These are phyloP conservation scores for Cyclargus thomasi DNA, from an alignment of 1,140 invertebrate species.

Conservation along the genomic window DNA sequence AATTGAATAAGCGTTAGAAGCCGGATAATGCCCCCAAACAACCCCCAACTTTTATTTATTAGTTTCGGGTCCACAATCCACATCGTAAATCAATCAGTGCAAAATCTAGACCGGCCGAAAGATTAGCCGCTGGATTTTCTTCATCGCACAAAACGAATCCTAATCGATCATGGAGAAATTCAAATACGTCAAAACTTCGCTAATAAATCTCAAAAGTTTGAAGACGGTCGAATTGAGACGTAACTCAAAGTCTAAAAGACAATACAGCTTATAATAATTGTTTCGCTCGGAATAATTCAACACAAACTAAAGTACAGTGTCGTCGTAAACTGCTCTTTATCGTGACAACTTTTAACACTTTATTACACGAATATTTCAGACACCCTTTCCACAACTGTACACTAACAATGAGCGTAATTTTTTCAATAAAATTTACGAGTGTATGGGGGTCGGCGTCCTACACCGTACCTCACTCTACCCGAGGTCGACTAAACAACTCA, in stretches of 20 bases:
- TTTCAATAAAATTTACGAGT: too few relatives aligned
- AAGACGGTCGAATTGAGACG: neutral
- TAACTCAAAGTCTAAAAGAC: neutral
- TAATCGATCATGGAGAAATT: constrained; percentile 9
- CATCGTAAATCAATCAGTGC: constrained; percentile 3
- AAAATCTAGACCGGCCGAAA: constrained; percentile 11
- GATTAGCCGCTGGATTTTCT: neutral
- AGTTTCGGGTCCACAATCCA: too few relatives aligned
- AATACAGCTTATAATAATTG: neutral
- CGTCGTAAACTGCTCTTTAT: too few relatives aligned
- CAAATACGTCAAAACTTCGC: constrained; percentile 9
- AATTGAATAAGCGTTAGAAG: neutral
- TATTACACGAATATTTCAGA: too few relatives aligned
- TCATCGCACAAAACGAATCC: neutral
- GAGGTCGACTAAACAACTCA: too few relatives aligned
- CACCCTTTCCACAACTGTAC: too few relatives aligned
- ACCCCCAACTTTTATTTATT: neutral
- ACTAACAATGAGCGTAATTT: too few relatives aligned
- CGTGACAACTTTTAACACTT: too few relatives aligned
- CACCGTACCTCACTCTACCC: too few relatives aligned
- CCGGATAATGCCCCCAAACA: neutral
- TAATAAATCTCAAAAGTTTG: constrained; percentile 13
- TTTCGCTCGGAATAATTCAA: neutral
- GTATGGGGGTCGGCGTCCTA: too few relatives aligned
- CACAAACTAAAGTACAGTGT: too few relatives aligned